Conservation (phyloP, 2,888 invertebrate species). For the Syritta pipiens region DNA sequence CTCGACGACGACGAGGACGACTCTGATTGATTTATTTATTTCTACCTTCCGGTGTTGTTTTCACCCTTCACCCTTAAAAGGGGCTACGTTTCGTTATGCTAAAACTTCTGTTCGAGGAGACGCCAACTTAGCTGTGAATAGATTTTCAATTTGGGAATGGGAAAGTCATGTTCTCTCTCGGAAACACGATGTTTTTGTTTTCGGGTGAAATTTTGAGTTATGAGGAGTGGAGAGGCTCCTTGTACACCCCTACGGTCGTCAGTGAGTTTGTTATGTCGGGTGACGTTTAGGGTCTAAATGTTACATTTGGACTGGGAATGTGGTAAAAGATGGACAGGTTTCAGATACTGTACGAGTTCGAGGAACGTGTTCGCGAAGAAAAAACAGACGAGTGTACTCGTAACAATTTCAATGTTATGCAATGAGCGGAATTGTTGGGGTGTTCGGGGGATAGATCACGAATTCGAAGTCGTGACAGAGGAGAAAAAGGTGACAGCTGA, state of each 20-base stretch:
- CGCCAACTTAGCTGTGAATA: too few relatives aligned
- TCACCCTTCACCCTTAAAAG: not conserved
- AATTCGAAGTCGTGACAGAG: slow-evolving; percentile 43
- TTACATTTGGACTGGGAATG: slow-evolving; percentile 14
- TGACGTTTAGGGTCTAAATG: slow-evolving; percentile 7
- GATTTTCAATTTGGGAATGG: slow-evolving; percentile 5
- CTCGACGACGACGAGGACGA: not conserved
- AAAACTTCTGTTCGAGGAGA: not conserved
- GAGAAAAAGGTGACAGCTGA: not conserved
- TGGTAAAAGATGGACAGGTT: too few relatives aligned
- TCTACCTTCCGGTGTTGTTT: slow-evolving; percentile 1
- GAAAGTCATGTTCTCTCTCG: not conserved
- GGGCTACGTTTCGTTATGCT: not conserved
- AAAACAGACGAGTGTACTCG: slow-evolving; percentile 10
- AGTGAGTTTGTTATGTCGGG: not conserved
- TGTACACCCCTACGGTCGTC: too few relatives aligned
- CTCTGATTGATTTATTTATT: slow-evolving; percentile 32
- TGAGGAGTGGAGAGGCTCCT: too few relatives aligned
- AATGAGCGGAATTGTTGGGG: slow-evolving; percentile 1
- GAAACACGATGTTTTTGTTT: slow-evolving; percentile 9
- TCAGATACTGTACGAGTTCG: too few relatives aligned
- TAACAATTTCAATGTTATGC: slow-evolving; percentile 28
- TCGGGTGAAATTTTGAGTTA: too few relatives aligned
- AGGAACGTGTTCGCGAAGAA: slow-evolving; percentile 1
- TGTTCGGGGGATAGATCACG: slow-evolving; percentile 32